Conservation (phyloP, 2,888 invertebrate species). For the Drosophila austrosaltans region DNA sequence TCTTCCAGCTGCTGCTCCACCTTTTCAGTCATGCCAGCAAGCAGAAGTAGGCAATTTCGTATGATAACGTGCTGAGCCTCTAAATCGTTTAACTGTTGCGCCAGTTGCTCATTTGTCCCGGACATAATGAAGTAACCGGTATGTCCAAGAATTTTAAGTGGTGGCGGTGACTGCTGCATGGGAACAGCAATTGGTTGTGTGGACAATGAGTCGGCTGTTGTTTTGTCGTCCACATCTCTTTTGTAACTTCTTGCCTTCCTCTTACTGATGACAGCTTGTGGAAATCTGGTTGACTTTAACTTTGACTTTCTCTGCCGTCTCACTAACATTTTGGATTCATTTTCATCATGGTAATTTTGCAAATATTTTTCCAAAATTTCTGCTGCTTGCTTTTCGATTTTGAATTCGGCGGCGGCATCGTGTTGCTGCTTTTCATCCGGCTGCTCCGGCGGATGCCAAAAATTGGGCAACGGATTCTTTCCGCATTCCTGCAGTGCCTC, state of each 20-base stretch:
- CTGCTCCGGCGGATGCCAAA: too few relatives aligned
- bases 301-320: not conserved
- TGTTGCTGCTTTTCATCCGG: not conserved
- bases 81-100: constrained; percentile 40
- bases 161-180: not conserved
- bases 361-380: not conserved
- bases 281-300: not conserved
- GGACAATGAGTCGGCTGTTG: not conserved
- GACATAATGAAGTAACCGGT: constrained; percentile 58
- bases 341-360: not conserved
- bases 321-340: too few relatives aligned
- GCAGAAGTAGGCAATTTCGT: constrained; percentile 18
- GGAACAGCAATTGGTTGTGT: too few relatives aligned
- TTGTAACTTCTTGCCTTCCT: not conserved
- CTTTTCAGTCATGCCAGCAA: constrained; percentile 27
- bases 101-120: constrained; percentile 48
- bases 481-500: constrained; percentile 20
- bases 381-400: not conserved
- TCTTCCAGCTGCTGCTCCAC: constrained; percentile 45
- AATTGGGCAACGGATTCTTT: not conserved
- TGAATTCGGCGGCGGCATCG: too few relatives aligned
- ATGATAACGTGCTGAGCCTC: constrained; percentile 16
- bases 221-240: not conserved
- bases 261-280: not conserved
- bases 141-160: constrained; percentile 35